Conservation (phyloP, 2,797 vertebrate species). For the Muraenolepis orangiensis region DNA sequence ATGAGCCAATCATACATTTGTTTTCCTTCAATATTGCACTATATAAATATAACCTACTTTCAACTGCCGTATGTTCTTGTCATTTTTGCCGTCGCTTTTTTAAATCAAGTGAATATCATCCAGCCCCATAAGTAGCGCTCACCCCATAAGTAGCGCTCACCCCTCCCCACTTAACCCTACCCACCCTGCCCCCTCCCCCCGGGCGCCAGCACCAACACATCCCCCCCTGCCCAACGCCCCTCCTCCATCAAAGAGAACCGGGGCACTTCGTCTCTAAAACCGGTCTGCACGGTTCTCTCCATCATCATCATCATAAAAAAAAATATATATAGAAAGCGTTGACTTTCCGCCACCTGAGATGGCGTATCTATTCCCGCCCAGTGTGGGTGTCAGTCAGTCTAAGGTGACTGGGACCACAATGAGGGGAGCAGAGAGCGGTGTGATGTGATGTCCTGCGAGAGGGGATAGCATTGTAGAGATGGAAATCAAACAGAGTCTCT, state of each 20-base stretch:
- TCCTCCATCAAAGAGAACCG: conserved; percentile 25
- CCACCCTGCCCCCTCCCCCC: no score
- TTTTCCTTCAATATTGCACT: neutral
- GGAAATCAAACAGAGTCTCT: conserved; percentile 42
- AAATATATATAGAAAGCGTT: conserved; percentile 38
- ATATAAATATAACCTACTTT: neutral
- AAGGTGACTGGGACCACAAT: conserved; percentile 48
- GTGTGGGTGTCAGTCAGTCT: conserved; percentile 42
- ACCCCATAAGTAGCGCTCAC: conserved; percentile 50
- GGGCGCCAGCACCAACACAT: no score
- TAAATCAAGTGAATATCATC: conserved; percentile 14
- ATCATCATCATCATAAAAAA: conserved; percentile 25
- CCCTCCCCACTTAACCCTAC: neutral
- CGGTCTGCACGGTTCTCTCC: conserved; percentile 63
- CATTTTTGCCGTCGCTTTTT: neutral
- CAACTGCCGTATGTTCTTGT: neutral
- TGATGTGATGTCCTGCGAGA: conserved; percentile 39
- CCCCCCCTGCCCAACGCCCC: neutral
- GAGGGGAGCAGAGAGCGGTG: conserved; percentile 35
- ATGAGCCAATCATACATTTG: neutral
- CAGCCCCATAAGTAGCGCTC: neutral
- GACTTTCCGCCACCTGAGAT: conserved; percentile 55
- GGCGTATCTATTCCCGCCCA: conserved; percentile 52
- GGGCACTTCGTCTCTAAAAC: conserved; percentile 50
- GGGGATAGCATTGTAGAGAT: conserved; percentile 52